Percentiles rank a stretch among this genome's conserved stretches.
These are phyloP conservation scores for Ormyrus rosae DNA, from an alignment of 2,888 invertebrate species.

Conservation along the genomic window DNA sequence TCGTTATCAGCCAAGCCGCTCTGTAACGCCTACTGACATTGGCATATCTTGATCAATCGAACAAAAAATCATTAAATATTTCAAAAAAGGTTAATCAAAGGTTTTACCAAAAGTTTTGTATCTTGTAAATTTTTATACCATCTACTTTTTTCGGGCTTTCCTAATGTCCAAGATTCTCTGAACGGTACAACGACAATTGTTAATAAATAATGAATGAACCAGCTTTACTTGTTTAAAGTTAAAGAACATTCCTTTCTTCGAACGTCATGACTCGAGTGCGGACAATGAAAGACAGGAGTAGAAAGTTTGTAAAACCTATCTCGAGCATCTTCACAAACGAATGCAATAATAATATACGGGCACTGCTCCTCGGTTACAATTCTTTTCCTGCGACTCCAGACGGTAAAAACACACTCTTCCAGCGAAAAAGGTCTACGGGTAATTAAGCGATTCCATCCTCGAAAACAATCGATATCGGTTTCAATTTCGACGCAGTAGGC, in stretches of 20 bases:
- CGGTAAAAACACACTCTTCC: background rate
- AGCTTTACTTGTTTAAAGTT: background rate
- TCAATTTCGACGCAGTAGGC: background rate
- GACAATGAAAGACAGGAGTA: slow-evolving; percentile 37
- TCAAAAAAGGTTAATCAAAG: no score
- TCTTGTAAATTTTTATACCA: no score
- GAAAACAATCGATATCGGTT: background rate
- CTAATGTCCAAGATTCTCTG: background rate
- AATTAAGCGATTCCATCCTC: slow-evolving; percentile 21
- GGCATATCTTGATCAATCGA: no score
- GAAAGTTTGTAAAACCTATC: slow-evolving; percentile 43
- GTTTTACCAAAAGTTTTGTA: no score
- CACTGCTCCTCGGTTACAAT: background rate
- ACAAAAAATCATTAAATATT: no score
- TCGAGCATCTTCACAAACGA: slow-evolving; percentile 19
- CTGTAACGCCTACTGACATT: no score
- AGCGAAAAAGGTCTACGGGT: background rate
- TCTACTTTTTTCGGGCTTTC: background rate
- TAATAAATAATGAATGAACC: slow-evolving; percentile 16
- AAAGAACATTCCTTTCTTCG: slow-evolving; percentile 15
- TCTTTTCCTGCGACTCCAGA: background rate
- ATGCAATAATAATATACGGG: slow-evolving; percentile 22
- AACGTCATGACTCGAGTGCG: background rate
- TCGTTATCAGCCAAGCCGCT: no score
- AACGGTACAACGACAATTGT: background rate